phyloP scores from a whole-genome alignment of 2,888 invertebrate genomes.

The Acronicta alni region DNA sequence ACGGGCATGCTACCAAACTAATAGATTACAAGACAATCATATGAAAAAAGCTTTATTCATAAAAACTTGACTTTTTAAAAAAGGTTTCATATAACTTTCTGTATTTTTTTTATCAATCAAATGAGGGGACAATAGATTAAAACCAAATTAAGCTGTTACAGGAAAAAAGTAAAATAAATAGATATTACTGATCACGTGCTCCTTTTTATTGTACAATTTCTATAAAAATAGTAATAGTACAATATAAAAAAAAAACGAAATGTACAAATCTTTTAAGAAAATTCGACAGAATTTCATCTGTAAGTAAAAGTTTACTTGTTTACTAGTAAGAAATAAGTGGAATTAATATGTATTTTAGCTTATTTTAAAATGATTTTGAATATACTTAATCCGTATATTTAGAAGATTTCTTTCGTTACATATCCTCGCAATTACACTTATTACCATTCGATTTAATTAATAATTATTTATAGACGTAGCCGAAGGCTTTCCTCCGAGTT shows the following conservation, averaged over 20 bases:
- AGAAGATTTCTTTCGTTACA: constrained; percentile 4
- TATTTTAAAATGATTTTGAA: not conserved
- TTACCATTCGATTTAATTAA: constrained; percentile 3
- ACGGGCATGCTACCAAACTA: constrained; percentile 40
- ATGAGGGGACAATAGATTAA: not conserved
- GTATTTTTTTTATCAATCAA: not conserved
- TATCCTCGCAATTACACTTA: constrained; percentile 16
- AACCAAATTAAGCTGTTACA: not conserved
- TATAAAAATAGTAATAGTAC: constrained; percentile 29
- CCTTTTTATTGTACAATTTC: constrained; percentile 10
- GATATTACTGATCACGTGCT: constrained; percentile 1
- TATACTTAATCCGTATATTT: not conserved
- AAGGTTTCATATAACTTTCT: too few species aligned
- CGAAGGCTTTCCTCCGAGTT: not conserved
- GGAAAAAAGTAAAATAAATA: not conserved
- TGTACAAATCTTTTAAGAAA: constrained; percentile 13
- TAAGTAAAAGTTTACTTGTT: constrained; percentile 3
- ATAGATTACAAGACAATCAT: constrained; percentile 32
- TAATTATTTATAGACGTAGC: constrained; percentile 20
- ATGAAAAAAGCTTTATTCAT: constrained; percentile 4
- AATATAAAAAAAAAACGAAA: not conserved
- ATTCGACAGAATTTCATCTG: constrained; percentile 4
- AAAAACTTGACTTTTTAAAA: not conserved
- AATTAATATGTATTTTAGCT: constrained; percentile 1
- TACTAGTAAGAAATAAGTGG: not conserved